phyloP scores from a whole-genome alignment of 2,797 vertebrate genomes.

The Arctocebus calabarensis region DNA sequence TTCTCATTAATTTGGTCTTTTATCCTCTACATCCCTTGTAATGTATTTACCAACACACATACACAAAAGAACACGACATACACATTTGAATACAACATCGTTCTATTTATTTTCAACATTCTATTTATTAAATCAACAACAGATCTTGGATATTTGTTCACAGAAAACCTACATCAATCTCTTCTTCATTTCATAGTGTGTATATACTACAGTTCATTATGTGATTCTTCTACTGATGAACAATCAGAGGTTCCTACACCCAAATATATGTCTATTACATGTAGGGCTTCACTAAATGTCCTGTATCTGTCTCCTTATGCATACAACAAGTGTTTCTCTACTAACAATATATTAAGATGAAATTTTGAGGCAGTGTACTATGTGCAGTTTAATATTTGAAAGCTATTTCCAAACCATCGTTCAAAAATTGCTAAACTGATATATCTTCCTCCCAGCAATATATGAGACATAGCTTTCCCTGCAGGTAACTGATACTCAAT shows the following conservation, averaged over 20 bases:
- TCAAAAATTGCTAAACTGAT: not conserved
- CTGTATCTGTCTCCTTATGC: not conserved
- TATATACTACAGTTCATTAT: not conserved
- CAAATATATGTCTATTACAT: not conserved
- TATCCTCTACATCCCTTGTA: not conserved
- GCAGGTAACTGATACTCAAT: not conserved
- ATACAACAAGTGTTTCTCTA: not conserved
- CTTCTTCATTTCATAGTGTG: not conserved
- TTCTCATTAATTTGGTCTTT: not conserved
- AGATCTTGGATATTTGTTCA: not conserved
- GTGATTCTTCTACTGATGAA: not conserved
- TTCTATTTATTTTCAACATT: not conserved
- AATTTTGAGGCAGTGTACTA: not conserved
- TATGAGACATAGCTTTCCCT: not conserved
- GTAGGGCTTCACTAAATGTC: not conserved
- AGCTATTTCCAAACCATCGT: not conserved
- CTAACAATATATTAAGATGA: not conserved
- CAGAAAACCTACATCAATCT: not conserved
- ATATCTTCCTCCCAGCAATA: not conserved
- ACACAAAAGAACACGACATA: not conserved
- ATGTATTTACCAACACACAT: not conserved
- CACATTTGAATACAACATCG: not conserved
- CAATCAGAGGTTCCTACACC: not conserved
- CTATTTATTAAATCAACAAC: not conserved
- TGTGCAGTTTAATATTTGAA: slow-evolving; percentile 34